Evolutionary conservation across 2,797 vertebrate genomes (phyloP), one percentile per base, ranked within the genome.

Genomic region (Botia almorhae): DNA sequence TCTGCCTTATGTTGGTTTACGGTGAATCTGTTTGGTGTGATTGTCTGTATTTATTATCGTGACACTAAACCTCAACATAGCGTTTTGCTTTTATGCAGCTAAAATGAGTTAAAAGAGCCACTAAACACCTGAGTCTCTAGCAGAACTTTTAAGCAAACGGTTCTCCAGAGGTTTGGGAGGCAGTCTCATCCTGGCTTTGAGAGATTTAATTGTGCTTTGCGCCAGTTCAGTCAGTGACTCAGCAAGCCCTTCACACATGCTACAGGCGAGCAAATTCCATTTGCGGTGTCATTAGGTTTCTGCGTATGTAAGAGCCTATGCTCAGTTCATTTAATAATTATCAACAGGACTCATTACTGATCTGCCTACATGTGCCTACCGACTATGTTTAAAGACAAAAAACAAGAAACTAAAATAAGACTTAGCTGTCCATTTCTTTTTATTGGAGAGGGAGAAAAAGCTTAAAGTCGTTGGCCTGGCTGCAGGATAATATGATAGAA

Each of bases 291-390:
- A 86, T 92, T 88, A 90, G 78, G 85, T 89, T 91, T 90, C 85
- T 85, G 88, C 84, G 77, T 84, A 85, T 87, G 81, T 86, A 84
- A 88, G 86, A 81, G 84, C 89, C 86, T 89, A 87, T 82, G 85
- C 84, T 85, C 90, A 89, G 86, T 89, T 91, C 81, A 91, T 91
- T 92, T 91, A 88, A 92, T 90, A 90, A 90, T 90, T 85, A 90
- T 80, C 75, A 89, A 87, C 85, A 76, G 74, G 74, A 77, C 86
- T 89, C 86, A 89, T 89, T 88, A 87, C 80, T 81, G 78, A 75
- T 78, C 53, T 74, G 80, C 81, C 88, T 82, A 87, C 84, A 83
- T 80, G 77, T 81, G 68, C 82, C 81, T 71, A 85, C 78, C 78
- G 76, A 80, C 84, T 43, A 2, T 84, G 84, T 81, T 85, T 73